Base-by-base conservation (phyloP, 1,140 invertebrate species). In the Monomorium pharaonis region DNA sequence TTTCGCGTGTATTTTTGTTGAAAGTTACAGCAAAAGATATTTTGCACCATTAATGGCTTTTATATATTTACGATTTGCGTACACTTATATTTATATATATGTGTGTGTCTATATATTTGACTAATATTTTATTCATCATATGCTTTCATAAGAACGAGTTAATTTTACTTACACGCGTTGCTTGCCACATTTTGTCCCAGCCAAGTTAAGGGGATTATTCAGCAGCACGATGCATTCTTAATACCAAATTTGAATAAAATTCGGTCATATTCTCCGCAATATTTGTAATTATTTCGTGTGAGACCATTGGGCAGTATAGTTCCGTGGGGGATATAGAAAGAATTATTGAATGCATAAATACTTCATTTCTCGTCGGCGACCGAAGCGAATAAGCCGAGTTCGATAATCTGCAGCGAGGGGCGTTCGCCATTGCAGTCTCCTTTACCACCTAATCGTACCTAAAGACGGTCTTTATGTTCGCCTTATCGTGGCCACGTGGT, bases 361-460 rank as follows among this genome's bases (percentile, higher is more conserved):
- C 37, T 1, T 58, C 27, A 65, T 77, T 86, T 86, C 27, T 80
- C 42, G 21, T 47, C 16, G 18, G n/a, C 18, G 44, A n/a, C 5
- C 30, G 44, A 14, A 33, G 9, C 51, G 30, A 47, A n/a, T n/a
- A n/a, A 51, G 65, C 65, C 65, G 63, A 54, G 37, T 33, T 72
- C 56, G 56, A 86, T 86, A 86, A 86, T 75, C 33, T 62, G 56
- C 49, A 72, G 30, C 62, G 37, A 24, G 30, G 49, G 78, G n/a
- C 27, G 37, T 58, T 84, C 72, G 30, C 70, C 58, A 42, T 65
- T 69, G 84, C 77, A 75, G n/a, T 67, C 63, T 51, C 77, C 84
- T 62, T 84, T 84, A 67, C 58, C 60, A 76, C 86, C 86, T 88
- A 88, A 88, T 88, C 80, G 75, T 60, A 87, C 33, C 65, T 76